Evolutionary conservation across 2,113 vertebrate genomes (phyloP), one percentile per base, ranked within the genome.

Genomic region (Erpornis zantholeuca): DNA sequence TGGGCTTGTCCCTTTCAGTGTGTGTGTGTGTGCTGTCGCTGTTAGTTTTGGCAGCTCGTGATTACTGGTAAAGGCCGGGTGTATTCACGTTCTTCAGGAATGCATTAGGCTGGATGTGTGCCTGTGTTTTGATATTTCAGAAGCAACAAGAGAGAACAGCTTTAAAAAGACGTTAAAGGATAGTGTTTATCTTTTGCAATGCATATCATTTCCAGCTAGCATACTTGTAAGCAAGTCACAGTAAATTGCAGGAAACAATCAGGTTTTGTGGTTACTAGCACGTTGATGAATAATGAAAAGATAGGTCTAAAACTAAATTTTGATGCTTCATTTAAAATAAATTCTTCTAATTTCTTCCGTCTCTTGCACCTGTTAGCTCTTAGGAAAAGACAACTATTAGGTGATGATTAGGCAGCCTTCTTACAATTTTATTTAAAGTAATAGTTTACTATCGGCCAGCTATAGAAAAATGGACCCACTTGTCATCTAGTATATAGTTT

Each of bases 401-500:
- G 33, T 64, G 68, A 33, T 73, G 40, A 73, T 70, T 52, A 80
- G 36, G 50, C 36, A 83, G 35, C 50, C 69, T 93, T 90, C 59
- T 36, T 66, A 21, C 12, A 18, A 20, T 19, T 70, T 65, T 45
- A 52, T 17, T 88, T 31, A n/a, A 29, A 53, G 9, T 24, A 87
- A 33, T 35, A 35, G 60, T 27, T 82, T 8, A 1, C 0, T 27
- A 1, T 19, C 50, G 49, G 38, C 50, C 9, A 14, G 33, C 33
- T 83, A 0, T 19, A n/a, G 18, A 53, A 73, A 68, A 49, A 79
- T 8, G 31, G 18, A 22, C 16, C 7, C 2, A 0, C 10, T 59
- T 69, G 53, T 42, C 17, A 3, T 42, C 19, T 54, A 6, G 38
- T 6, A 7, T 3, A 0, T 16, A 11, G 27, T 1, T 82, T 40